Base-by-base conservation (phyloP, 1,140 invertebrate genomes). In the Diorhabda elongata region DNA sequence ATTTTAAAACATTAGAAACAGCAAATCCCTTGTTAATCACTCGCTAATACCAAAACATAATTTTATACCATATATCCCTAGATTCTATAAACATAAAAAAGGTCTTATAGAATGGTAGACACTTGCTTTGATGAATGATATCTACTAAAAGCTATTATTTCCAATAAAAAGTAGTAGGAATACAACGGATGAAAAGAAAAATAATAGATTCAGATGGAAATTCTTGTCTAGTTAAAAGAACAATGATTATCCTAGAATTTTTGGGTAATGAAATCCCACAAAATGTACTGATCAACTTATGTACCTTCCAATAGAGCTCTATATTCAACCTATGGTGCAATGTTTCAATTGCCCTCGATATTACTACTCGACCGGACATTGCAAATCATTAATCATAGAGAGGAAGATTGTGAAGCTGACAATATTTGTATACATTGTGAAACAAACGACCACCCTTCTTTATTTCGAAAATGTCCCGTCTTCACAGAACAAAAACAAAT, bases 81-180 rank as follows among this genome's bases (percentile, higher is more conserved):
- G 4, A 7, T 2, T 61, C 6, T 61, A 61, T 42, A 61, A 1
- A 6, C 60, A 61, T 61, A 8, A 41, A 41, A 61, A 61, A 41
- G 60, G 60, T 2, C n/a, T 61, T 42, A 61, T 61, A 61, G 41
- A 41, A 61, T 61, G 58, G 58, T 59, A 7, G 60, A 61, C 42
- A 61, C 60, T 1, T 42, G 7, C 42, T 61, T 61, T 41, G 5
- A 11, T 5, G 60, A 3, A 42, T 11, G 42, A 5, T 61, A n/a
- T n/a, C n/a, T n/a, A n/a, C n/a, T n/a, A n/a, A n/a, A n/a, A n/a
- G n/a, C n/a, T n/a, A n/a, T n/a, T n/a, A n/a, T n/a, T n/a, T n/a
- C n/a, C n/a, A n/a, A n/a, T n/a, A n/a, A n/a, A n/a, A n/a, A n/a
- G n/a, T n/a, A n/a, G n/a, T n/a, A n/a, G n/a, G n/a, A n/a, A n/a